A percentile compares a stretch with the other conserved stretches of the same genome.
phyloP scores from a whole-genome alignment of 2,888 invertebrate genomes.

The Calliopum simillimum region DNA sequence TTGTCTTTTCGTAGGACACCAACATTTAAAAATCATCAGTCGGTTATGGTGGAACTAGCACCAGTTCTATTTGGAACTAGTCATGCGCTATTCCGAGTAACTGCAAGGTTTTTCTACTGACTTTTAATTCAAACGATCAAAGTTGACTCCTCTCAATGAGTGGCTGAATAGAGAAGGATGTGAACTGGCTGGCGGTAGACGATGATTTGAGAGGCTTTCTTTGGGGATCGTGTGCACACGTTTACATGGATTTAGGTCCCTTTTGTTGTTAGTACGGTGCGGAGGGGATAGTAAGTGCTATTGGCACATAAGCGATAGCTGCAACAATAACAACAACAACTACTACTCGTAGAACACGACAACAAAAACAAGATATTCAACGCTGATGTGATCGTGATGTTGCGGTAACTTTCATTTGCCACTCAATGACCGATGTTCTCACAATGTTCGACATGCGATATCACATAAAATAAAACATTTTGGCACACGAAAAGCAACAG shows the following conservation, averaged over 20 bases:
- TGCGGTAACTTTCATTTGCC: conserved; percentile 36
- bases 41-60: too few relatives aligned
- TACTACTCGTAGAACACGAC: not conserved
- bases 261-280: conserved; percentile 3
- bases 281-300: conserved; percentile 11
- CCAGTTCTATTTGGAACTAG: too few relatives aligned
- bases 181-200: not conserved
- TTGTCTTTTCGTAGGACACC: too few relatives aligned
- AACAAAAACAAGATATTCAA: conserved; percentile 32
- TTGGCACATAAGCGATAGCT: not conserved
- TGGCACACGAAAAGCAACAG: conserved; percentile 17
- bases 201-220: not conserved
- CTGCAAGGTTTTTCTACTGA: conserved; percentile 1
- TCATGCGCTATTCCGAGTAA: too few relatives aligned
- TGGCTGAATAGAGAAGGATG: not conserved
- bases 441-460: conserved; percentile 37
- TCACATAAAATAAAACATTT: conserved; percentile 34
- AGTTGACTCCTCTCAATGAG: not conserved
- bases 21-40: too few relatives aligned
- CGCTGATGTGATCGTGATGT: conserved; percentile 36
- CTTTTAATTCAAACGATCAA: conserved; percentile 15
- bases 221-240: conserved; percentile 31
- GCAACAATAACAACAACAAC: conserved; percentile 19
- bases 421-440: conserved; percentile 37
- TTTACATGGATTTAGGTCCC: conserved; percentile 10